Evolutionary conservation across 1,140 invertebrate genomes (phyloP).

Genomic region (Sinella curviseta): DNA sequence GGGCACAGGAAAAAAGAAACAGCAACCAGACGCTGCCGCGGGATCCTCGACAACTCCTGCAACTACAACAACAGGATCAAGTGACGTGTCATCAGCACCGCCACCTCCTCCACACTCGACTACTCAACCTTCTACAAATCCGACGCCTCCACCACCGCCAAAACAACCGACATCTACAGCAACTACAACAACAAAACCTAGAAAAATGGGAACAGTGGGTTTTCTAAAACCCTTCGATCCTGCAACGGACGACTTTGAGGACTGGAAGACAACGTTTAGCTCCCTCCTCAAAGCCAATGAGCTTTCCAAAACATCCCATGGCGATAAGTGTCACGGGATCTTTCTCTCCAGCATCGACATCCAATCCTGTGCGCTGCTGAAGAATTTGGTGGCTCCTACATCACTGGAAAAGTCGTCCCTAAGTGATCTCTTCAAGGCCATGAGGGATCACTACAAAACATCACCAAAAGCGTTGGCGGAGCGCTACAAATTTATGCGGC

Average conservation of each 20-base stretch:
- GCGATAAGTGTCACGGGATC: background rate
- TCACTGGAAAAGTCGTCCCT: background rate
- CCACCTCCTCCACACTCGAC: no score
- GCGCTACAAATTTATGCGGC: constrained; percentile 36
- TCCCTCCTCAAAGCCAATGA: constrained; percentile 6
- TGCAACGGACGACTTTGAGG: background rate
- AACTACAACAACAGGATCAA: no score
- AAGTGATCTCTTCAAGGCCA: background rate
- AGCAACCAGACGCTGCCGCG: no score
- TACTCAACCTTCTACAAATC: no score
- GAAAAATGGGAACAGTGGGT: background rate
- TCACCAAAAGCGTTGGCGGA: constrained; percentile 35
- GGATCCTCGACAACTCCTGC: no score
- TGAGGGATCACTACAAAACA: constrained; percentile 19
- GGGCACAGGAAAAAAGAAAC: no score
- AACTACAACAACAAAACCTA: no score
- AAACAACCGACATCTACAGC: no score
- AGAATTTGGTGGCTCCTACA: background rate
- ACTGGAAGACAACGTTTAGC: background rate
- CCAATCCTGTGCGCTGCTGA: background rate
- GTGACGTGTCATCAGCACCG: no score
- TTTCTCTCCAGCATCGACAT: constrained; percentile 10
- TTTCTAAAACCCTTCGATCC: background rate
- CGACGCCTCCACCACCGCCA: no score
- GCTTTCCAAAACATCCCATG: background rate